Conservation (phyloP, 2,888 invertebrate species). For the Leptarthrus brevirostris region DNA sequence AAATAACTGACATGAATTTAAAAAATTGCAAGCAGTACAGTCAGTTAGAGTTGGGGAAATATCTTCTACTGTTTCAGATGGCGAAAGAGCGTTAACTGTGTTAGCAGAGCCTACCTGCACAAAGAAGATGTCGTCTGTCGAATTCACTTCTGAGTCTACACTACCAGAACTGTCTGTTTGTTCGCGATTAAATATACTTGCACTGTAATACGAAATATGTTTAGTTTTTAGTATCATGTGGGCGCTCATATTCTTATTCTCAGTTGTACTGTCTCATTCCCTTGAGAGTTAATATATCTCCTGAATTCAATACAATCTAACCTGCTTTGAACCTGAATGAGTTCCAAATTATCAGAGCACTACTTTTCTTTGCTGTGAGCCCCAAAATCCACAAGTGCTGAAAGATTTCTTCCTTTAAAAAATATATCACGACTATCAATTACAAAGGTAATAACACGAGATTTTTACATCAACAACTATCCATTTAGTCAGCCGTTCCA, state of each 20-base stretch:
- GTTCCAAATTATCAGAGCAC: too few species aligned
- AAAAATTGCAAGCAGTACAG: constrained; percentile 14
- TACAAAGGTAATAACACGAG: too few species aligned
- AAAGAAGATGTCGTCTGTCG: constrained; percentile 55
- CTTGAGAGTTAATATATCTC: too few species aligned
- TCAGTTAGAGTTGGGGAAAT: constrained; percentile 53
- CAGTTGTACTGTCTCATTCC: constrained; percentile 59
- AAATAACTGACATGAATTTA: not conserved
- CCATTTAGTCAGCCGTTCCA: too few species aligned
- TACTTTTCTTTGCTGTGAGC: too few species aligned
- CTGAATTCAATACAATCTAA: too few species aligned
- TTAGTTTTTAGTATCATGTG: not conserved
- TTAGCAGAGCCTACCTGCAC: not conserved
- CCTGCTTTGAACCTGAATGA: too few species aligned
- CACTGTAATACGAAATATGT: constrained; percentile 19
- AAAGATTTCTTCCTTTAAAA: too few species aligned
- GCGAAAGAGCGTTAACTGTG: constrained; percentile 4
- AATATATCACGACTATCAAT: too few species aligned
- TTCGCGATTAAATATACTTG: constrained; percentile 12
- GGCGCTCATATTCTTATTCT: constrained; percentile 52
- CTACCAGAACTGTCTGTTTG: constrained; percentile 54
- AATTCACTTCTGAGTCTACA: constrained; percentile 58
- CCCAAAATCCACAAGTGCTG: too few species aligned
- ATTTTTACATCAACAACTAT: too few species aligned
- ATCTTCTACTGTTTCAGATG: constrained; percentile 11